Percentiles rank a stretch among this genome's conserved stretches.
Conservation (phyloP, 2,888 invertebrate genomes). For the Yponomeuta plumbellus region DNA sequence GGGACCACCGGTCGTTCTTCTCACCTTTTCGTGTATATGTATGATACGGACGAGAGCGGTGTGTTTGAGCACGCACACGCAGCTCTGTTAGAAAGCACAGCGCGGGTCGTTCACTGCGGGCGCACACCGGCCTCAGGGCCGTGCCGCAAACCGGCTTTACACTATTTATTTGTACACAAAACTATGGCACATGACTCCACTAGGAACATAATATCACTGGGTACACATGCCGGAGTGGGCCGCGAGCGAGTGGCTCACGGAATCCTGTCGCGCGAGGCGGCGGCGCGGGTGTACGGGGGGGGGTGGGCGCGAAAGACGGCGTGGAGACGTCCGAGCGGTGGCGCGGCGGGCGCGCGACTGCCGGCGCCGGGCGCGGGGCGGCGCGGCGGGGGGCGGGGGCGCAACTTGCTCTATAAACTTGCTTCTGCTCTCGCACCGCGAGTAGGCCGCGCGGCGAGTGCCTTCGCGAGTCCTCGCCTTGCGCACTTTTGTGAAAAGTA, state of each 20-base stretch:
- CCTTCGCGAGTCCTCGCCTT: slow-evolving; percentile 27
- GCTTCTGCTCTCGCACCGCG: slow-evolving; percentile 54
- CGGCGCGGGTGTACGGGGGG: slow-evolving; percentile 8
- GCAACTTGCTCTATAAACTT: slow-evolving; percentile 60
- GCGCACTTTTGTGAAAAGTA: slow-evolving; percentile 61
- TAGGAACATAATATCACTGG: background rate
- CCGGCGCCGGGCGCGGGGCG: slow-evolving; percentile 24
- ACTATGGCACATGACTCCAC: slow-evolving; percentile 18
- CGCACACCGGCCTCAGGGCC: slow-evolving; percentile 41
- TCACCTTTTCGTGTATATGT: background rate
- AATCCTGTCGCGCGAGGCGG: slow-evolving; percentile 29
- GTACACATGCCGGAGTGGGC: background rate
- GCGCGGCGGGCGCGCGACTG: slow-evolving; percentile 18
- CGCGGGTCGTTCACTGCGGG: slow-evolving; percentile 14
- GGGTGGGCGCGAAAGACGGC: too few species aligned
- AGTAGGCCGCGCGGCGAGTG: slow-evolving; percentile 36
- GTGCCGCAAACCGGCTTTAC: slow-evolving; percentile 49
- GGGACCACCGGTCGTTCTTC: background rate
- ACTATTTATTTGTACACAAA: slow-evolving; percentile 32
- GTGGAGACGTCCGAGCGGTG: slow-evolving; percentile 10
- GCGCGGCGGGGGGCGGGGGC: slow-evolving; percentile 28
- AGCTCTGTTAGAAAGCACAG: slow-evolving; percentile 48
- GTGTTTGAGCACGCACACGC: background rate
- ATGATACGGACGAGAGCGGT: background rate
- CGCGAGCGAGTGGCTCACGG: background rate